Conservation (phyloP, 2,888 invertebrate species). For the Lymantria monacha region DNA sequence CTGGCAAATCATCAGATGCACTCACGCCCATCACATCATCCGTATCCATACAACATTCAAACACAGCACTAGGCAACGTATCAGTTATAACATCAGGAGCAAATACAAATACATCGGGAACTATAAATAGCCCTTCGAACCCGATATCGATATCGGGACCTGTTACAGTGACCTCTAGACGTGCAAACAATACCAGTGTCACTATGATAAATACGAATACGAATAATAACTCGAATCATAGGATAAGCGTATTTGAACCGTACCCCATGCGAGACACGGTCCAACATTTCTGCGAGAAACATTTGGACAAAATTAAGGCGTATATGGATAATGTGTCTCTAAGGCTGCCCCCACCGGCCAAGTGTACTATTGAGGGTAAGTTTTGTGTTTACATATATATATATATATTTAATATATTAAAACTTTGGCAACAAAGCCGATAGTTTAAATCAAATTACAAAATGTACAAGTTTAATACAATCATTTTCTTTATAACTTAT, state of each 20-base stretch:
- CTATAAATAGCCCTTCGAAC: slow-evolving; percentile 28
- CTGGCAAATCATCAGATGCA: slow-evolving; percentile 66
- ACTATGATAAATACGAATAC: slow-evolving; percentile 83
- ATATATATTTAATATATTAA: neutral
- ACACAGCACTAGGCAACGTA: slow-evolving; percentile 66
- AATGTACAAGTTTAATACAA: too few species aligned
- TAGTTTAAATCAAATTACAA: too few species aligned
- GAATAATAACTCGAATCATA: slow-evolving; percentile 54
- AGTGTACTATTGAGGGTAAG: slow-evolving; percentile 95
- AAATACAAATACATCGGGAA: slow-evolving; percentile 29
- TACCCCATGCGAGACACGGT: slow-evolving; percentile 96
- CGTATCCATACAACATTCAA: slow-evolving; percentile 68
- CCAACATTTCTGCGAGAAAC: slow-evolving; percentile 98
- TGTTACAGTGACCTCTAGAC: slow-evolving; percentile 74
- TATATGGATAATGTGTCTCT: slow-evolving; percentile 94
- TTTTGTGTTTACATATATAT: neutral
- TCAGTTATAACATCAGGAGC: slow-evolving; percentile 41
- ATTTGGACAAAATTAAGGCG: slow-evolving; percentile 93
- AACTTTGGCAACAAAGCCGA: too few species aligned
- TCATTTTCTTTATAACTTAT: too few species aligned
- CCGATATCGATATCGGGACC: slow-evolving; percentile 79
- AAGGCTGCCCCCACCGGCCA: slow-evolving; percentile 93
- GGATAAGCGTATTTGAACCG: slow-evolving; percentile 94
- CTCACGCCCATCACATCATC: slow-evolving; percentile 53
- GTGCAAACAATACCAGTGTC: slow-evolving; percentile 89